These are phyloP conservation scores for Ormyrus pomaceus DNA, from an alignment of 2,888 invertebrate genomes.

Conservation along the genomic window DNA sequence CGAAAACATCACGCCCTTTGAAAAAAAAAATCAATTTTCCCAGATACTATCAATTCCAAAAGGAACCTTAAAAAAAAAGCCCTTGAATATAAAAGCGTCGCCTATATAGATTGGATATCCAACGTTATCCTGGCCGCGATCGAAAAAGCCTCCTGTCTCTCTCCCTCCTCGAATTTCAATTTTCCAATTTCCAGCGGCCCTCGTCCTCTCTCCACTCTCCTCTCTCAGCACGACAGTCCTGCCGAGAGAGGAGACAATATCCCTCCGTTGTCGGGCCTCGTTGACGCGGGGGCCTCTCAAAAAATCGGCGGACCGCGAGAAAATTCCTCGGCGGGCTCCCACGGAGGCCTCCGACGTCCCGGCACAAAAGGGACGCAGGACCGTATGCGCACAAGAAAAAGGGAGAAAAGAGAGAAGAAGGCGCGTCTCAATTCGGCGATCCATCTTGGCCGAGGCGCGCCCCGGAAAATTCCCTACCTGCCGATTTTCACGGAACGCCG, in stretches of 20 bases:
- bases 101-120: no score
- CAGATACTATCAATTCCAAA: no score
- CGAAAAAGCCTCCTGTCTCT: neutral
- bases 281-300: conserved; percentile 55
- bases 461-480: conserved; percentile 66
- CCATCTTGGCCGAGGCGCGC: conserved; percentile 60
- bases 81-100: no score
- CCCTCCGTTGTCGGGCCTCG: conserved; percentile 56
- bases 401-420: conserved; percentile 50
- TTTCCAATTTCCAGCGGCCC: conserved; percentile 7
- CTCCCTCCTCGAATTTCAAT: neutral
- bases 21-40: no score
- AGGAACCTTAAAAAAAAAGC: no score
- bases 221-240: conserved; percentile 7
- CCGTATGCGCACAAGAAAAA: conserved; percentile 22
- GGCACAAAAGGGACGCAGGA: neutral
- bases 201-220: neutral
- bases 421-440: conserved; percentile 62
- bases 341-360: conserved; percentile 36
- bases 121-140: no score
- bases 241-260: neutral
- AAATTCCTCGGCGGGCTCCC: conserved; percentile 61
- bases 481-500: conserved; percentile 69
- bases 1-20: no score
- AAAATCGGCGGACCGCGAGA: conserved; percentile 63